Evolutionary conservation across 2,888 invertebrate species (phyloP), one percentile per base, ranked within the genome.

Genomic region (Seira ritae): DNA sequence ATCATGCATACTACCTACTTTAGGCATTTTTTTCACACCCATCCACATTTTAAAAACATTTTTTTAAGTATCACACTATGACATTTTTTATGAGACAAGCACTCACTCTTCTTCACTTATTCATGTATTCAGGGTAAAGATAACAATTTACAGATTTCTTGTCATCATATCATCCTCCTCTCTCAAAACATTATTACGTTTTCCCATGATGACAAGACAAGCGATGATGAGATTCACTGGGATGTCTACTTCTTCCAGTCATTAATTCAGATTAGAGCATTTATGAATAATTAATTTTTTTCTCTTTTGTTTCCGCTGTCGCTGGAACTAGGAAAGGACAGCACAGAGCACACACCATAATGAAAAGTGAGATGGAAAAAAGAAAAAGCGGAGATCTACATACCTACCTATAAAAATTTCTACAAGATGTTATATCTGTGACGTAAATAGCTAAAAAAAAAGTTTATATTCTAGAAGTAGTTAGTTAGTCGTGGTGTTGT

Each of bases 201-300:
- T 50, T 50, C 50, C 17, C 50, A 3, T 50, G 50, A 50, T 15
- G 50, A 50, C 50, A 50, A 50, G 50, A 2, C n/a, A n/a, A n/a
- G n/a, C n/a, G n/a, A n/a, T n/a, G 50, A 50, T 50, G 50, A n/a
- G 50, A 50, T 50, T 50, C 50, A 50, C 50, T 50, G 50, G 50
- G 17, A 15, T 50, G 50, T 50, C 50, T 50, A 50, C 50, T 50
- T 50, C 70, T 70, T 76, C 66, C 60, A 76, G 81, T 76, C 72
- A 70, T 81, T 81, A 81, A 76, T 81, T 75, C 68, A 71, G 80
- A 80, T 80, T 75, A 80, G 69, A 81, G 76, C 81, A 71, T 70
- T 81, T 75, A 76, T 81, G 81, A 76, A 81, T 81, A 76, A 76
- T 81, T 75, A 81, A 76, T 81, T 81, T 75, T 72, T 71, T 66